Evolutionary conservation across 2,113 vertebrate species (phyloP).

Genomic region (Myxocyprinus asiaticus): DNA sequence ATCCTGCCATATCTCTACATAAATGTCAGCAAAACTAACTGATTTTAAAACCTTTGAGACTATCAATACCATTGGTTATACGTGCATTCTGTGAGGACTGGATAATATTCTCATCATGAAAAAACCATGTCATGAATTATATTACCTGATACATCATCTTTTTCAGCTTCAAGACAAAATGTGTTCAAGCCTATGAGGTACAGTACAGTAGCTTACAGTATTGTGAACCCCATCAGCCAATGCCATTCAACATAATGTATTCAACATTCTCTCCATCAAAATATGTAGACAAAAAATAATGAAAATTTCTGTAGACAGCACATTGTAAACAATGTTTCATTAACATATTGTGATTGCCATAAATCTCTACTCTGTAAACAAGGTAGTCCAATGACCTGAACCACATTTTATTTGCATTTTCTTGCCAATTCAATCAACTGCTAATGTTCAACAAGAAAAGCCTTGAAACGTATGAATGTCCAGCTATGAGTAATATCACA

Average conservation of each 20-base stretch:
- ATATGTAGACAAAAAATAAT: not conserved
- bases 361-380: conserved; percentile 1
- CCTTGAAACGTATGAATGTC: not conserved
- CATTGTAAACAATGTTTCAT: conserved; percentile 3
- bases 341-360: not conserved
- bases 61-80: not conserved
- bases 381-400: not conserved
- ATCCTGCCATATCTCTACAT: no score
- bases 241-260: conserved; percentile 7
- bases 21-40: not conserved
- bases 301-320: not conserved
- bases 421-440: not conserved
- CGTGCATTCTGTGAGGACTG: not conserved
- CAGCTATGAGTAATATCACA: not conserved
- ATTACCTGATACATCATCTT: conserved; percentile 41
- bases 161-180: conserved; percentile 10
- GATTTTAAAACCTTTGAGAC: not conserved
- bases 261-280: not conserved
- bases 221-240: conserved; percentile 31
- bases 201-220: conserved; percentile 1
- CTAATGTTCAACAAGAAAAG: not conserved
- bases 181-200: conserved; percentile 3
- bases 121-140: not conserved
- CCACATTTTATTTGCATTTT: no score
- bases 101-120: not conserved